These are phyloP conservation scores for Drosophila takahashii DNA, from an alignment of 1,140 invertebrate species.

Conservation along the genomic window DNA sequence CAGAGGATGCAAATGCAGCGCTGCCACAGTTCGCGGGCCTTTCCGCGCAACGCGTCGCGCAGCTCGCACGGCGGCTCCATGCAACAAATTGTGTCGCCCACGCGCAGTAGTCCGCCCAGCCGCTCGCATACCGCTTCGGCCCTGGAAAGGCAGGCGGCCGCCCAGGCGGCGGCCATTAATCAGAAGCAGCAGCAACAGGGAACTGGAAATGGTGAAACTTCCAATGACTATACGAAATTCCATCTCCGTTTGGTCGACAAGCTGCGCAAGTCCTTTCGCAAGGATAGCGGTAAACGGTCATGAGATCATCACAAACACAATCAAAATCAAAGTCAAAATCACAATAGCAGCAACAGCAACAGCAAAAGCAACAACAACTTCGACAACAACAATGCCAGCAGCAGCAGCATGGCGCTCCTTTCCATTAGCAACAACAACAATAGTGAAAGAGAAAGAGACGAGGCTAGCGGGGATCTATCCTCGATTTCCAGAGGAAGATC, in stretches of 20 bases:
- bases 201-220: constrained; percentile 22
- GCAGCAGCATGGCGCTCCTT: constrained; percentile 3
- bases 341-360: constrained; percentile 22
- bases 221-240: constrained; percentile 92
- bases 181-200: constrained; percentile 87
- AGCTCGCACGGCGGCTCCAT: constrained; percentile 86
- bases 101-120: constrained; percentile 84
- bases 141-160: constrained; percentile 85
- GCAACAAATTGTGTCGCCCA: constrained; percentile 88
- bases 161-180: constrained; percentile 85
- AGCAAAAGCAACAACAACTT: constrained; percentile 34
- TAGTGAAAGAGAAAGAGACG: background rate
- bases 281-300: constrained; percentile 86
- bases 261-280: constrained; percentile 90
- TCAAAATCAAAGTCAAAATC: background rate
- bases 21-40: constrained; percentile 74
- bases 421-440: constrained; percentile 32
- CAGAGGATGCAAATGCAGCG: constrained; percentile 86
- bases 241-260: constrained; percentile 93
- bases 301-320: constrained; percentile 60
- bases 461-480: background rate
- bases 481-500: constrained; percentile 4
- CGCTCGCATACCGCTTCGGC: constrained; percentile 67
- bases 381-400: constrained; percentile 34
- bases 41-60: constrained; percentile 87